Conservation (phyloP, 2,888 invertebrate genomes). For the Pyralis farinalis region DNA sequence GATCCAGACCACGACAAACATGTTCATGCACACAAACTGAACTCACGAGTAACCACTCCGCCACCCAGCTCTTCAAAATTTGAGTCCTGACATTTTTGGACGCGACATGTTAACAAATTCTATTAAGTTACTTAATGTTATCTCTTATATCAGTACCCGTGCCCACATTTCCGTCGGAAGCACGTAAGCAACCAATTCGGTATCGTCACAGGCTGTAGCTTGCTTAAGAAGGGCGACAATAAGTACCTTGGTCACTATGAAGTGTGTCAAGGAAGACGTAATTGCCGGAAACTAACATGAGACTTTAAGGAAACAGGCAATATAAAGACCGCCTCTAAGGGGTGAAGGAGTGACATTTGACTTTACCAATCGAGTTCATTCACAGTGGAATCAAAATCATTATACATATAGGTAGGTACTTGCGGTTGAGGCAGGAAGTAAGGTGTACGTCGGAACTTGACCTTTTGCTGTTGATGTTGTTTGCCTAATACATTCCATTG, state of each 20-base stretch:
- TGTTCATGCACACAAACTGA: too few relatives aligned
- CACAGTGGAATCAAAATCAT: slow-evolving; percentile 66
- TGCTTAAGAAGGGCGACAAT: slow-evolving; percentile 59
- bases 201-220: slow-evolving; percentile 68
- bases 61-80: too few relatives aligned
- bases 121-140: slow-evolving; percentile 22
- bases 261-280: slow-evolving; percentile 66
- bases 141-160: slow-evolving; percentile 38
- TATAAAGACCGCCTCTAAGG: slow-evolving; percentile 47
- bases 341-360: slow-evolving; percentile 76
- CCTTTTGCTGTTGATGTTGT: slow-evolving; percentile 28
- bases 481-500: neutral
- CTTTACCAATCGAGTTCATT: slow-evolving; percentile 68
- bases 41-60: too few relatives aligned
- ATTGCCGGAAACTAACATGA: slow-evolving; percentile 69
- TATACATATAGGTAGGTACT: slow-evolving; percentile 51
- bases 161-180: slow-evolving; percentile 75
- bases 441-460: slow-evolving; percentile 44
- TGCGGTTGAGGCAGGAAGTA: slow-evolving; percentile 66
- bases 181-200: slow-evolving; percentile 49
- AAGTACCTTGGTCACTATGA: slow-evolving; percentile 48
- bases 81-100: too few relatives aligned
- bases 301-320: slow-evolving; percentile 59
- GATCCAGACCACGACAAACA: too few relatives aligned
- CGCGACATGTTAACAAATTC: neutral